phyloP scores from a whole-genome alignment of 2,888 invertebrate genomes.

The Xestia c-nigrum region DNA sequence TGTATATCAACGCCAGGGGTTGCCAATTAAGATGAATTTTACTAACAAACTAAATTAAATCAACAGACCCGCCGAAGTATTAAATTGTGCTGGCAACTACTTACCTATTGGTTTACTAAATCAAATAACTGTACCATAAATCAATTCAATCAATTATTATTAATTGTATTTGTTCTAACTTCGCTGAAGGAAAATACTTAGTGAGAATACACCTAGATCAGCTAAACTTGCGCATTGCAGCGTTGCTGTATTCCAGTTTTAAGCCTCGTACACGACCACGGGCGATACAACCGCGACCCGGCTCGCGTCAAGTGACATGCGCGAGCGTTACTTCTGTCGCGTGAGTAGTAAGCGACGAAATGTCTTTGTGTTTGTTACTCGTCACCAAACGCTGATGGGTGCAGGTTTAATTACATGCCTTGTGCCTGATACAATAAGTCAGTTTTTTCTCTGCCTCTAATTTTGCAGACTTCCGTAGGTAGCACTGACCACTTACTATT shows the following conservation, averaged over 20 bases:
- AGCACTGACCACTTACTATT: too few species aligned
- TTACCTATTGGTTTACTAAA: slow-evolving; percentile 12
- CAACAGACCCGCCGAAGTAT: slow-evolving; percentile 9
- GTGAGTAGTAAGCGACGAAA: neutral
- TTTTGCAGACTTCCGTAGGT: too few species aligned
- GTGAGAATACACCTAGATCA: neutral
- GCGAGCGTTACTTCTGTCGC: neutral
- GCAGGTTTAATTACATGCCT: neutral
- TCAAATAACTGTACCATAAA: slow-evolving; percentile 16
- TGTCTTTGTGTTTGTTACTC: neutral
- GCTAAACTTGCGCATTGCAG: slow-evolving; percentile 9
- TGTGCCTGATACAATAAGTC: neutral
- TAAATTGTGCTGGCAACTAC: slow-evolving; percentile 18
- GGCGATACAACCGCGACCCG: neutral
- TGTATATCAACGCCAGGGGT: neutral
- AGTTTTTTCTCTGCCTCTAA: neutral
- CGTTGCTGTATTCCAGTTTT: neutral
- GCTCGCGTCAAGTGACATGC: neutral
- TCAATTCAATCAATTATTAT: slow-evolving; percentile 8
- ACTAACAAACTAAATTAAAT: slow-evolving; percentile 21
- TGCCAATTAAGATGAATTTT: slow-evolving; percentile 14
- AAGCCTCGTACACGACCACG: neutral
- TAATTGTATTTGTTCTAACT: slow-evolving; percentile 25
- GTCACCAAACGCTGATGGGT: neutral
- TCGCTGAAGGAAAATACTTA: slow-evolving; percentile 1